These are phyloP conservation scores for Bujurquina vittata DNA, from an alignment of 2,113 vertebrate species.

Conservation along the genomic window DNA sequence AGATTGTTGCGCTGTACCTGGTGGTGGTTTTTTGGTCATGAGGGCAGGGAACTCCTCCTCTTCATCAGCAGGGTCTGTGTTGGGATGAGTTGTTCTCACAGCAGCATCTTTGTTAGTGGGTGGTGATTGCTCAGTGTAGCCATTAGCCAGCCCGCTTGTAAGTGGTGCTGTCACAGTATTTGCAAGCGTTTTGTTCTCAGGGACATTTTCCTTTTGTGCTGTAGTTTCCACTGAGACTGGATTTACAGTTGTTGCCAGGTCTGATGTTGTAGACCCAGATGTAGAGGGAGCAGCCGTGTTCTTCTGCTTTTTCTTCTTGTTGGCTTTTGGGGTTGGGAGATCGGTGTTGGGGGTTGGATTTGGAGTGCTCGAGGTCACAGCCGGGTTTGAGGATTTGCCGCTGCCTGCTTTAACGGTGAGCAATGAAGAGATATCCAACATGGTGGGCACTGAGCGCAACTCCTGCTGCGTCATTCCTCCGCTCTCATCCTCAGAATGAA, in stretches of 20 bases:
- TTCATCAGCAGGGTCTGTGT: constrained; percentile 68
- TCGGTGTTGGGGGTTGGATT: constrained; percentile 57
- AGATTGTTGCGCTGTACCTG: constrained; percentile 80
- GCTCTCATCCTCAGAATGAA: constrained; percentile 75
- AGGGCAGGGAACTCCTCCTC: constrained; percentile 96
- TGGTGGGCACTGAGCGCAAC: constrained; percentile 83
- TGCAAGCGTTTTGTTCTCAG: constrained; percentile 62
- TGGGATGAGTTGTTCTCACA: constrained; percentile 73
- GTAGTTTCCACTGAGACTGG: neutral
- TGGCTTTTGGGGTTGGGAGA: constrained; percentile 76
- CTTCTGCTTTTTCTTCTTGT: constrained; percentile 88
- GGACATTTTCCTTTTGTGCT: constrained; percentile 78
- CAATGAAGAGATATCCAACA: constrained; percentile 89
- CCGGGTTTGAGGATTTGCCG: constrained; percentile 50
- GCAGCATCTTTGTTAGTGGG: constrained; percentile 73
- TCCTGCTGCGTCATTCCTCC: constrained; percentile 81
- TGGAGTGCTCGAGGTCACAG: constrained; percentile 55
- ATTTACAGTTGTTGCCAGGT: neutral
- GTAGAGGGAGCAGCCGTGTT: neutral
- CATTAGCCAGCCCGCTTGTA: constrained; percentile 79
- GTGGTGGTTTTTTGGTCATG: constrained; percentile 88
- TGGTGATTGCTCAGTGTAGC: constrained; percentile 79
- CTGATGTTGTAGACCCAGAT: neutral
- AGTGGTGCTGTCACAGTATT: neutral
- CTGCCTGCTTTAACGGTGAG: constrained; percentile 79